phyloP scores from a whole-genome alignment of 35 echinoderm and acorn worm genomes.

The Holothuria glaberrima region DNA sequence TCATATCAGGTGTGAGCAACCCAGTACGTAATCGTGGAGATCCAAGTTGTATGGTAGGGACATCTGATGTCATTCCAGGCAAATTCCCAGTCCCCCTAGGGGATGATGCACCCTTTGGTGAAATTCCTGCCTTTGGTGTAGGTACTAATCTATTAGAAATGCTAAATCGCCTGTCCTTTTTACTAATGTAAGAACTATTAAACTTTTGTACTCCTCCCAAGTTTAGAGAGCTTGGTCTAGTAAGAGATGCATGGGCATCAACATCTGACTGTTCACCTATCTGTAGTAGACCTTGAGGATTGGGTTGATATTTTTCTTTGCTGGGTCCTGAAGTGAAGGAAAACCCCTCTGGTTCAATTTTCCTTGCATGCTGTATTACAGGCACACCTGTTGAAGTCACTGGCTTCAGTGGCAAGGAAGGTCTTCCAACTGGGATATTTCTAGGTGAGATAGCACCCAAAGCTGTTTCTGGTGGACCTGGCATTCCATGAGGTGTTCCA shows the following conservation, averaged over 20 bases:
- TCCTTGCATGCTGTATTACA: slow-evolving; percentile 85
- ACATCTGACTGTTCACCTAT: slow-evolving; percentile 20
- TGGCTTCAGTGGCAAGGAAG: neutral
- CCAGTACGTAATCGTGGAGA: slow-evolving; percentile 29
- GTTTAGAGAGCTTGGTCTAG: slow-evolving; percentile 42
- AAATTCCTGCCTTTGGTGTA: slow-evolving; percentile 22
- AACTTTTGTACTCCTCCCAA: slow-evolving; percentile 14
- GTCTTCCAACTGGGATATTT: neutral
- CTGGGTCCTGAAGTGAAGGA: slow-evolving; percentile 32
- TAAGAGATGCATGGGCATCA: neutral
- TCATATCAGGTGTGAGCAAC: neutral
- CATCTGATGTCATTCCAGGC: slow-evolving; percentile 27
- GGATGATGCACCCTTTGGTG: slow-evolving; percentile 37
- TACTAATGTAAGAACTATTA: slow-evolving; percentile 57
- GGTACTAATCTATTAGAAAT: neutral
- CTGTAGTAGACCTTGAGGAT: slow-evolving; percentile 29
- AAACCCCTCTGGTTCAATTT: slow-evolving; percentile 36
- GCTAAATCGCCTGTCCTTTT: slow-evolving; percentile 37
- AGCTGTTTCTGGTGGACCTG: neutral
- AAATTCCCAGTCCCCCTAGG: neutral
- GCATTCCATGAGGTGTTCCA: slow-evolving; percentile 3
- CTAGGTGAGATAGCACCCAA: slow-evolving; percentile 21
- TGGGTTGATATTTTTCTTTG: neutral
- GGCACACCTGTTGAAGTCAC: slow-evolving; percentile 66
- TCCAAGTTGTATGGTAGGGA: slow-evolving; percentile 27